Base-by-base conservation (phyloP, 2,113 vertebrate species). In the Malurus melanocephalus region DNA sequence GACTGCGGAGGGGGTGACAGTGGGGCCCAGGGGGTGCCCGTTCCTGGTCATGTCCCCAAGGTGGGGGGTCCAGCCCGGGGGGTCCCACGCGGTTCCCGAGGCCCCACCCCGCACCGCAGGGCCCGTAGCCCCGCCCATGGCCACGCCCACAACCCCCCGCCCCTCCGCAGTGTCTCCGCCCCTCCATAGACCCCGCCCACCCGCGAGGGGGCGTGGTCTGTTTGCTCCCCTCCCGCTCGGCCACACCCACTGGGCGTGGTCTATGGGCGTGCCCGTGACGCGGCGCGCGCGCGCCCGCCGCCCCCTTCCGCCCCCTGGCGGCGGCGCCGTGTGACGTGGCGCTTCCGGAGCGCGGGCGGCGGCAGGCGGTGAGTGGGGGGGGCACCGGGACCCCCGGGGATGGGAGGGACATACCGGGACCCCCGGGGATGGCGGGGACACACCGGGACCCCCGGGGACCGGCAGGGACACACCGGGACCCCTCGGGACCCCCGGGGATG, bases 141-240 rank as follows among this genome's bases (percentile, higher is more conserved):
- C 53, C 55, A 10, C 55, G 21, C 53, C 27, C 27, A 61, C 26
- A 23, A 7, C 10, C 28, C 13, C 7, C n/a, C n/a, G 8, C 7
- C 13, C 56, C 20, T 21, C 38, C 28, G 35, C 35, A 35, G 35
- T 35, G 35, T 35, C 35, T 35, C 35, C 35, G 35, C 35, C 35
- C 35, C 35, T 35, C 9, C 18, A 3, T 11, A 9, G 4, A 3
- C 14, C 4, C 4, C 23, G 35, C 72, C 71, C 13, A 22, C 2
- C 8, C 1, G 2, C 8, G 45, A 20, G 1, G 17, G 48, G 8
- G 30, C 7, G 46, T 5, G 28, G 16, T 3, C 16, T 1, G 0
- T 0, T n/a, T 0, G 12, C 20, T 2, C 75, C 60, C 61, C 33
- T 33, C 74, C 2, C 16, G 5, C 0, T 5, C 6, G 5, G 0